These are phyloP conservation scores for Mycetomoellerius zeteki DNA, from an alignment of 1,140 invertebrate genomes.

Conservation along the genomic window DNA sequence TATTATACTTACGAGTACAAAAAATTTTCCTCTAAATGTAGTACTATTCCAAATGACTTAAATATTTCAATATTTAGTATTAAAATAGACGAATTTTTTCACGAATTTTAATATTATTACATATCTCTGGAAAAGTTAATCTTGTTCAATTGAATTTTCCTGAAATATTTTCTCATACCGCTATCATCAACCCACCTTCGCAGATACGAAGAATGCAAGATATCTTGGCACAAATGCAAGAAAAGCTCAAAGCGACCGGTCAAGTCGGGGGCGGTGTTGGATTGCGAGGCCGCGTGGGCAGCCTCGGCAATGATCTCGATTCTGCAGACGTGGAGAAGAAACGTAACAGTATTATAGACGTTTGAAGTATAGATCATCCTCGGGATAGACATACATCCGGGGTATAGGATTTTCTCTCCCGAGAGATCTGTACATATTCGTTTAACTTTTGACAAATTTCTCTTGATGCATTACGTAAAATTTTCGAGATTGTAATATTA, in stretches of 20 bases:
- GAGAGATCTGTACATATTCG: constrained; percentile 53
- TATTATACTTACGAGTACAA: too few relatives aligned
- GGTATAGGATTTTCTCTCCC: not conserved
- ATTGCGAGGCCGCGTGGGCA: constrained; percentile 82
- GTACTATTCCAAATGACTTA: not conserved
- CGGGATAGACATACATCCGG: not conserved
- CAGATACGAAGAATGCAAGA: constrained; percentile 98
- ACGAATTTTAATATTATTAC: not conserved
- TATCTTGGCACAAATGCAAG: constrained; percentile 98
- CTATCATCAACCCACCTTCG: not conserved
- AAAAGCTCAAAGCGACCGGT: constrained; percentile 95
- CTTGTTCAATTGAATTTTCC: not conserved
- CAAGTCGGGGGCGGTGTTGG: constrained; percentile 84
- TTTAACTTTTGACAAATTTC: not conserved
- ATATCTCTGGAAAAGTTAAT: not conserved
- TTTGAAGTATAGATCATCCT: constrained; percentile 85
- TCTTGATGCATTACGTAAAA: not conserved
- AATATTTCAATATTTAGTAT: not conserved
- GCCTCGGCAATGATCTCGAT: constrained; percentile 84
- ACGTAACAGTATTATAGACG: constrained; percentile 94
- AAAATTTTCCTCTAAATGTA: too few relatives aligned
- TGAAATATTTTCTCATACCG: not conserved
- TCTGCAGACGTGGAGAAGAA: constrained; percentile 88
- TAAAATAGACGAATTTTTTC: not conserved
- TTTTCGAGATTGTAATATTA: not conserved